Evolutionary conservation across 2,113 vertebrate genomes (phyloP).

Genomic region (Emberiza fucata): DNA sequence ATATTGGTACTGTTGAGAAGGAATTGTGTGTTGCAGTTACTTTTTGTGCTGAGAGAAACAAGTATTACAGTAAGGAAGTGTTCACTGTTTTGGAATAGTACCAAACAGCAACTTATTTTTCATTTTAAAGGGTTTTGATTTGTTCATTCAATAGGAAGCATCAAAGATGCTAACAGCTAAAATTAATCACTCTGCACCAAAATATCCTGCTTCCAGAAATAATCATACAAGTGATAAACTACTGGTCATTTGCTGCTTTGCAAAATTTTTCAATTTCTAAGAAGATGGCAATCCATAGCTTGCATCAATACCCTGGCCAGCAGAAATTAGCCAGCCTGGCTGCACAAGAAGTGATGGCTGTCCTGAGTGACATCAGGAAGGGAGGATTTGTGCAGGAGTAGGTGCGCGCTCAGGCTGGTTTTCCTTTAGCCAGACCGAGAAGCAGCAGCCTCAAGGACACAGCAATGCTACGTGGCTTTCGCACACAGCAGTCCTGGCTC

Average conservation of each 20-base stretch:
- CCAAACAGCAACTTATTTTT: not conserved
- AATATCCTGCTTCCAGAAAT: conserved; percentile 17
- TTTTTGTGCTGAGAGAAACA: not conserved
- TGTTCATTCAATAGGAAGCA: not conserved
- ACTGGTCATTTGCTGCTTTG: not conserved
- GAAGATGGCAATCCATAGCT: not conserved
- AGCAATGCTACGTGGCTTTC: not conserved
- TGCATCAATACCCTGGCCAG: not conserved
- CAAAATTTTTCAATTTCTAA: not conserved
- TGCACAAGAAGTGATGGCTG: not conserved
- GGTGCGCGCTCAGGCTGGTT: accelerated
- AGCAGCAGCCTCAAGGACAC: not conserved
- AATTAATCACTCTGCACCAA: not conserved
- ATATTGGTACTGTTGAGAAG: not conserved
- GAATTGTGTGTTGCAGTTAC: accelerated
- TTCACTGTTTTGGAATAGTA: not conserved
- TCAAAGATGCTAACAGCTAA: not conserved
- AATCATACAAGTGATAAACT: not conserved
- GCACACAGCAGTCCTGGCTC: accelerated
- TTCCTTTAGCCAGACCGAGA: not conserved
- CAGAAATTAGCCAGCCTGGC: not conserved
- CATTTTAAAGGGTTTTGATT: not conserved
- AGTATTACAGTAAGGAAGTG: not conserved
- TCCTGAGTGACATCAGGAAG: not conserved
- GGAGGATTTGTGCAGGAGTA: not conserved